These are phyloP conservation scores for Nymphalis polychloros DNA, from an alignment of 2,888 invertebrate species.

Conservation along the genomic window DNA sequence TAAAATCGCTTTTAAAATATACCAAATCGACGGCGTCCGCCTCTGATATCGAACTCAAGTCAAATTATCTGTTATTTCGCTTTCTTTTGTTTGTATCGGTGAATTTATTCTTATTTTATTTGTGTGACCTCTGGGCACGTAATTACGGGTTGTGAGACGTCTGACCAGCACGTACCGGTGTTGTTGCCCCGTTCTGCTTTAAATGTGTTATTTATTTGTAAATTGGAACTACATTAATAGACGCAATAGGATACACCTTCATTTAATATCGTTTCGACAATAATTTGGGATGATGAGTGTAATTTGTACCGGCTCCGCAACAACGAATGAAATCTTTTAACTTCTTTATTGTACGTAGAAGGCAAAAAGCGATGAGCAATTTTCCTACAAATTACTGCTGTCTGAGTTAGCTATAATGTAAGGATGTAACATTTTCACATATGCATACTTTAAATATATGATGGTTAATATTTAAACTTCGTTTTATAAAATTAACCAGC, in stretches of 20 bases:
- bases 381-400: conserved; percentile 57
- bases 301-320: conserved; percentile 57
- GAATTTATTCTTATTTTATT: conserved; percentile 69
- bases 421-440: not conserved
- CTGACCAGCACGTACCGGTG: conserved; percentile 63
- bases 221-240: conserved; percentile 79
- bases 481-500: conserved; percentile 10
- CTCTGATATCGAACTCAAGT: conserved; percentile 59
- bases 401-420: conserved; percentile 12
- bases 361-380: conserved; percentile 56
- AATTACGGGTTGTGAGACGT: conserved; percentile 69
- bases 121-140: conserved; percentile 77
- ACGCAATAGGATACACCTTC: conserved; percentile 70
- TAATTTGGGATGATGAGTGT: conserved; percentile 72
- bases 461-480: conserved; percentile 9
- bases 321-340: conserved; percentile 47
- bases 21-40: conserved; percentile 68
- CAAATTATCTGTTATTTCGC: conserved; percentile 77
- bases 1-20: conserved; percentile 65
- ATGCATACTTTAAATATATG: not conserved
- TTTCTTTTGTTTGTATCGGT: conserved; percentile 74
- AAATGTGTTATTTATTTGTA: conserved; percentile 79
- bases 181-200: conserved; percentile 65
- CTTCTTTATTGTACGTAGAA: conserved; percentile 35
- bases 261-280: conserved; percentile 76